Evolutionary conservation across 2,797 vertebrate genomes (phyloP).

Genomic region (Pempheris klunzingeri): DNA sequence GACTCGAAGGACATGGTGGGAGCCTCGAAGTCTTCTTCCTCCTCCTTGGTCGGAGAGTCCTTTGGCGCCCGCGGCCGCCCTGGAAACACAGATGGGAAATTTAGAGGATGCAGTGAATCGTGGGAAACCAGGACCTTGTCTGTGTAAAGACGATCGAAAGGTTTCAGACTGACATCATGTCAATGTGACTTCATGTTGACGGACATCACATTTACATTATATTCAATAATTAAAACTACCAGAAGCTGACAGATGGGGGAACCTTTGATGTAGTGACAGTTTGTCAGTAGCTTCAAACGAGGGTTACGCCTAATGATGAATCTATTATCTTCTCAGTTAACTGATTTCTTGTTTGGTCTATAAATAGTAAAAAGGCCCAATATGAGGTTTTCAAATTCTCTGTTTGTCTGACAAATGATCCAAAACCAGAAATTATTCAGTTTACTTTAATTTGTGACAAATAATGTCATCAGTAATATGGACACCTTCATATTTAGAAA

Average conservation of each 20-base stretch:
- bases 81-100: conserved; percentile 48
- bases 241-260: background rate
- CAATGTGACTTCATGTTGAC: background rate
- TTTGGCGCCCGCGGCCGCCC: conserved; percentile 71
- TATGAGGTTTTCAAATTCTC: background rate
- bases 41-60: conserved; percentile 71
- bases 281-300: background rate
- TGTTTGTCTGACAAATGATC: background rate
- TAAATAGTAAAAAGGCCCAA: background rate
- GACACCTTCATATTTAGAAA: background rate
- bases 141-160: background rate
- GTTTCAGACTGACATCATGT: no score
- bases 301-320: background rate
- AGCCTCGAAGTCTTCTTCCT: conserved; percentile 87
- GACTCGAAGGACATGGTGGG: conserved; percentile 98
- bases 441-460: background rate
- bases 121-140: background rate
- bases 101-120: background rate
- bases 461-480: background rate
- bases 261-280: background rate
- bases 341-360: background rate
- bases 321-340: background rate
- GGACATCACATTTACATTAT: no score
- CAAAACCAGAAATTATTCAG: background rate
- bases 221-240: background rate